phyloP scores from a whole-genome alignment of 2,888 invertebrate genomes.

The Melieria picta region DNA sequence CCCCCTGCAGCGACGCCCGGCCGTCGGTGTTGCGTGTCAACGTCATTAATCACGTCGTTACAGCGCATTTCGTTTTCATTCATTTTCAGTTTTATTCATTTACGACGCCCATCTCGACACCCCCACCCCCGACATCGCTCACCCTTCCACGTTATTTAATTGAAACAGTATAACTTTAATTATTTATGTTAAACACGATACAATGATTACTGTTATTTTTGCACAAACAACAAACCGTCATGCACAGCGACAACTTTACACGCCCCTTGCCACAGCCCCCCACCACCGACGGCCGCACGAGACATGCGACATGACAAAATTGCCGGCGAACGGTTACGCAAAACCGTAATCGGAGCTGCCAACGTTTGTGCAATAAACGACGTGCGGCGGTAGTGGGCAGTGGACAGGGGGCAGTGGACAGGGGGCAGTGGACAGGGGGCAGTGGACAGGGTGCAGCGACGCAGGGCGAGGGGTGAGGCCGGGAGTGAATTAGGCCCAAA shows the following conservation, averaged over 20 bases:
- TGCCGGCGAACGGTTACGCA: background rate
- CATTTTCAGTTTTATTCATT: no score
- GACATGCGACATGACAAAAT: no score
- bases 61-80: conserved; percentile 25
- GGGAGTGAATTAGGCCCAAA: no score
- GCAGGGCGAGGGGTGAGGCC: background rate
- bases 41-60: conserved; percentile 40
- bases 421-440: no score
- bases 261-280: background rate
- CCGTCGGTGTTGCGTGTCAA: conserved; percentile 34
- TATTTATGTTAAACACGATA: conserved; percentile 36
- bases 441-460: background rate
- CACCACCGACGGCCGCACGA: no score
- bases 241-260: no score
- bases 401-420: no score
- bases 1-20: background rate
- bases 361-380: background rate
- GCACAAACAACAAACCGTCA: background rate
- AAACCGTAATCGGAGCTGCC: background rate
- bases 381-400: background rate
- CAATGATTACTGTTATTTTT: conserved; percentile 14
- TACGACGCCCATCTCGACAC: no score
- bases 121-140: background rate
- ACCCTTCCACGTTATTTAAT: conserved; percentile 28
- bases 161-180: conserved; percentile 35